A percentile compares a stretch with the other conserved stretches of the same genome.
These are phyloP conservation scores for Paramormyrops hopkinsi DNA, from an alignment of 2,797 vertebrate species.

Conservation along the genomic window DNA sequence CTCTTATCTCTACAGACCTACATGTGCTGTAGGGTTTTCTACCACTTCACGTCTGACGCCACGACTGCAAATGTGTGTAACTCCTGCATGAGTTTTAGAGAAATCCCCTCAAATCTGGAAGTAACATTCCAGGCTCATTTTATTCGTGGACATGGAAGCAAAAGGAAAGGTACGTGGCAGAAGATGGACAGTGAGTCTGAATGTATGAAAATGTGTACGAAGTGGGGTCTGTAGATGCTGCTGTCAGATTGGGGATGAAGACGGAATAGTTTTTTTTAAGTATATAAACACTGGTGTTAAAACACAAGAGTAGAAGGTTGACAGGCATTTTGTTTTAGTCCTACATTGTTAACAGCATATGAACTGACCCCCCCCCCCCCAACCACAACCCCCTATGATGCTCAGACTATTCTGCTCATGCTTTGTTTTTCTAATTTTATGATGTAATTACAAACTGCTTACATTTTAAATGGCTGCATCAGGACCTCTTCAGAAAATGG, in stretches of 20 bases:
- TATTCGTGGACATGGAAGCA: constrained; percentile 57
- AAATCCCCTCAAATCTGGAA: constrained; percentile 81
- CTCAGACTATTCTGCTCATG: constrained; percentile 57
- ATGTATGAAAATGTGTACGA: neutral
- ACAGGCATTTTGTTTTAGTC: constrained; percentile 45
- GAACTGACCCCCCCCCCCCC: constrained; percentile 55
- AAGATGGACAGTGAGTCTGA: constrained; percentile 47
- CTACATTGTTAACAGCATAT: constrained; percentile 60
- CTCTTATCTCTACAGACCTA: constrained; percentile 69
- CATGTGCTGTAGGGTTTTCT: constrained; percentile 94
- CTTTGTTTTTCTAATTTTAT: constrained; percentile 59
- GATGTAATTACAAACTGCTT: constrained; percentile 62
- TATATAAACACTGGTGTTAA: constrained; percentile 67
- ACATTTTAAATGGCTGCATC: constrained; percentile 63
- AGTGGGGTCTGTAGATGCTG: neutral
- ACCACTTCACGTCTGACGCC: constrained; percentile 89
- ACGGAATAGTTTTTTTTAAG: constrained; percentile 53
- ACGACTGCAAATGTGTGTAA: constrained; percentile 76
- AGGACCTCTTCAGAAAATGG: constrained; percentile 57
- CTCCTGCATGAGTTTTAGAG: constrained; percentile 89
- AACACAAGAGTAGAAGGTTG: constrained; percentile 43
- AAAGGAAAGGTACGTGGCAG: constrained; percentile 52
- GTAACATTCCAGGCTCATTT: constrained; percentile 70
- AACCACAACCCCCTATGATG: constrained; percentile 39
- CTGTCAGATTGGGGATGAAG: constrained; percentile 47